Percentiles rank a stretch among this genome's conserved stretches.
Evolutionary conservation across 2,888 invertebrate species (phyloP).

Genomic region (Punctoribates punctum): DNA sequence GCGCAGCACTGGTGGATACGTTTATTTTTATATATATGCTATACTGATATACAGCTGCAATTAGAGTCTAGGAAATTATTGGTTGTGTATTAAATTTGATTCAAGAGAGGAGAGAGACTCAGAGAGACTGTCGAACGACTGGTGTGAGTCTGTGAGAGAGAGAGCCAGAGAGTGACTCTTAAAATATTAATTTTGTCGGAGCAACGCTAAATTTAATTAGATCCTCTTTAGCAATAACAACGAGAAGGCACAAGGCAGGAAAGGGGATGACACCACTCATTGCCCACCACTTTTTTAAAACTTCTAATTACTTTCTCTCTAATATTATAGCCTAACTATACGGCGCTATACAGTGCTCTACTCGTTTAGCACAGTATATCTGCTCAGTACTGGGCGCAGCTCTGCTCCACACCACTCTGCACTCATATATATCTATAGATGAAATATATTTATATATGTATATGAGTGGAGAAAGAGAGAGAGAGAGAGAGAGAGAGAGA

Average conservation of each 20-base stretch:
- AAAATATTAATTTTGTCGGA: conserved; percentile 42
- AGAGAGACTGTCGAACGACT: neutral
- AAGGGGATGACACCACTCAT: neutral
- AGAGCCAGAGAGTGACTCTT: conserved; percentile 33
- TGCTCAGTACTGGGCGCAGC: conserved; percentile 8
- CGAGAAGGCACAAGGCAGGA: conserved; percentile 32
- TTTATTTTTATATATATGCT: neutral
- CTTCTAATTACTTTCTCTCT: conserved; percentile 41
- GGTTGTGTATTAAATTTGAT: conserved; percentile 42
- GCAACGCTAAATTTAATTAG: conserved; percentile 42
- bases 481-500: too few relatives aligned
- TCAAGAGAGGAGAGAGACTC: conserved; percentile 24
- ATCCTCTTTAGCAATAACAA: conserved; percentile 40
- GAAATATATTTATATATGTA: neutral
- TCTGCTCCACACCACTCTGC: neutral
- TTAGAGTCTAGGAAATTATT: conserved; percentile 41
- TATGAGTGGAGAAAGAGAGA: neutral
- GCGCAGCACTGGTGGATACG: conserved; percentile 17
- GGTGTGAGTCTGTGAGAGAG: neutral
- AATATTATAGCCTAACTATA: conserved; percentile 22
- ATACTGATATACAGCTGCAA: conserved; percentile 31
- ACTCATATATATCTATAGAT: neutral
- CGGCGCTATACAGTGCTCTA: neutral
- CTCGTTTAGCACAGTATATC: neutral
- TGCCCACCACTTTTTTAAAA: conserved; percentile 36